Evolutionary conservation across 30 jellyfish, hydroid and myxozoan genomes (phyloP).

Genomic region (Aurelia aurita): DNA sequence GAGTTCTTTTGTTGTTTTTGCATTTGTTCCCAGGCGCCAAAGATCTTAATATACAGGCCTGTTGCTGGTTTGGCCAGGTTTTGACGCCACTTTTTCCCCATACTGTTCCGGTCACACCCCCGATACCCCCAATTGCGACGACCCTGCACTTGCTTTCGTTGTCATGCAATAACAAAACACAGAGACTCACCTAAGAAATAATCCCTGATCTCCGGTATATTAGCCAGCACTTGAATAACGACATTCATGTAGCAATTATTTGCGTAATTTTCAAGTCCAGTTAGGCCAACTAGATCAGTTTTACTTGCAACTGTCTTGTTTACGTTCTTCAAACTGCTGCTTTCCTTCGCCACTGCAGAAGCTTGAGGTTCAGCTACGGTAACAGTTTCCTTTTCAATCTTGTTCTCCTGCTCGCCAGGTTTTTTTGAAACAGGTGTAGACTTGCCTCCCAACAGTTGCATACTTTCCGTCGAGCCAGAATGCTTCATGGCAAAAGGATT

Average conservation of each 20-base stretch:
- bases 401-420: conserved; percentile 55
- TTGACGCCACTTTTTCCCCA: no score
- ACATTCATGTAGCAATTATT: conserved; percentile 95
- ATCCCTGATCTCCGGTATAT: conserved; percentile 82
- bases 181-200: conserved; percentile 60
- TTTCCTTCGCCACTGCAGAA: conserved; percentile 21
- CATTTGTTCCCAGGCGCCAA: no score
- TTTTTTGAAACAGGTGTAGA: conserved; percentile 85
- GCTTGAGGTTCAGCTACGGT: conserved; percentile 52
- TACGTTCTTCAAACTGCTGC: conserved; percentile 32
- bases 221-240: conserved; percentile 88
- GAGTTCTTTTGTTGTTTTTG: no score
- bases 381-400: conserved; percentile 51
- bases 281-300: conserved; percentile 56
- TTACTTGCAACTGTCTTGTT: conserved; percentile 34
- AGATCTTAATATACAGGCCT: no score
- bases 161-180: no score
- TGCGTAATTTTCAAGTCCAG: conserved; percentile 92
- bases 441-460: conserved; percentile 87
- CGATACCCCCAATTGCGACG: no score
- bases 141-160: no score
- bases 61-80: no score
- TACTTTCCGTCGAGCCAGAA: conserved; percentile 16
- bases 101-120: no score
- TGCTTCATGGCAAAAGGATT: no score